A percentile compares a stretch with the other conserved stretches of the same genome.
Evolutionary conservation across 1,140 invertebrate species (phyloP).

Genomic region (Leptinotarsa defecta): DNA sequence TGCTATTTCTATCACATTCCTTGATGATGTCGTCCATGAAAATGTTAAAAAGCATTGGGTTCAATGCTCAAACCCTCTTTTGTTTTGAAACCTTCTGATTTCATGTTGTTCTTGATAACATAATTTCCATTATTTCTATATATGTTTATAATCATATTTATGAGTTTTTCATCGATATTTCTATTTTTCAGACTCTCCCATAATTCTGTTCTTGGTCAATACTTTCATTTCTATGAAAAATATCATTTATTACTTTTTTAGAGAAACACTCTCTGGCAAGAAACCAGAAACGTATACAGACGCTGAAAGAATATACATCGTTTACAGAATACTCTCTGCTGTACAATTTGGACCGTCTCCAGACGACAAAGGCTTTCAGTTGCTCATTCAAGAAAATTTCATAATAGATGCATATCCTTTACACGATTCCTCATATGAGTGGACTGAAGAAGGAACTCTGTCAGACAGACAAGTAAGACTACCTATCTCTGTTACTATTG

Average conservation of each 20-base stretch:
- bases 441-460: constrained; percentile 53
- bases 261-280: constrained; percentile 34
- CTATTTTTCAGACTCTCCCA: no score
- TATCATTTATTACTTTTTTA: constrained; percentile 14
- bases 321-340: constrained; percentile 39
- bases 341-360: constrained; percentile 37
- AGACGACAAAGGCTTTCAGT: constrained; percentile 56
- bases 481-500: not conserved
- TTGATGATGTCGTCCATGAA: no score
- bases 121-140: no score
- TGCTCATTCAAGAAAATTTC: constrained; percentile 61
- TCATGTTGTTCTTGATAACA: no score
- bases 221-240: no score
- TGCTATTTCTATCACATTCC: no score
- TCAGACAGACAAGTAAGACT: constrained; percentile 49
- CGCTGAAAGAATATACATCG: constrained; percentile 44
- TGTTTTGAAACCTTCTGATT: no score
- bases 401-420: constrained; percentile 67
- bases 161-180: no score
- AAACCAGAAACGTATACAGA: constrained; percentile 36
- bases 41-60: no score
- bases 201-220: no score
- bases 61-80: no score
- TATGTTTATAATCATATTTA: no score
- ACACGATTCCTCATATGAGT: constrained; percentile 61